Evolutionary conservation across 2,113 vertebrate genomes (phyloP), one percentile per base, ranked within the genome.

Genomic region (Oenanthe melanoleuca): DNA sequence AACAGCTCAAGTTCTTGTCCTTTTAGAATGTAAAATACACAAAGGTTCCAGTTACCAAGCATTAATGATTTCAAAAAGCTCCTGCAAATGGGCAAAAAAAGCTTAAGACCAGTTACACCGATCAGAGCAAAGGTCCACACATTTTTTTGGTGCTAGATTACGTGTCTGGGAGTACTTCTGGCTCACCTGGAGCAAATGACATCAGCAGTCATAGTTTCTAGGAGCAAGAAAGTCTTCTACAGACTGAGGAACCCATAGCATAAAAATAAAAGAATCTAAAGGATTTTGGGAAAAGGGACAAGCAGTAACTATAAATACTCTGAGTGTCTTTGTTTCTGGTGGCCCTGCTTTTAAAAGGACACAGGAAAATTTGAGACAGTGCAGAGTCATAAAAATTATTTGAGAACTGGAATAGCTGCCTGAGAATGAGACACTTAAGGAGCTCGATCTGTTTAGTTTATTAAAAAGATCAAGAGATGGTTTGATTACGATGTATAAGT

Each of bases 381-480:
- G 80, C 65, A 85, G 83, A 89, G 77, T 78, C 86, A 95, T 95
- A 95, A 97, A 89, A 96, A 91, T 89, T 86, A 89, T 80, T 80
- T 96, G 91, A 95, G 80, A 91, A 69, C 84, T 89, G 70, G 78
- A 95, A 87, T 89, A 86, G 85, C 86, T 88, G 89, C 80, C 93
- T 95, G 45, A 65, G 87, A 97, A 91, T 1, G 16, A 75, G 78
- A 91, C 93, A 92, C 93, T 89, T 95, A 85, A 93, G 84, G 87
- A 95, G 94, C 93, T 95, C 66, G 71, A 95, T 95, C 96, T 96
- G 91, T 97, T 97, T 95, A 94, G 96, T 95, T 97, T 97, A 95
- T 96, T 96, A 95, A 95, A 97, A 97, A 96, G 96, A 96, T 97
- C 95, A 96, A 95, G 96, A 95, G 95, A 96, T 93, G 86, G 89